A percentile compares a stretch with the other conserved stretches of the same genome.
Conservation (phyloP, 2,888 invertebrate genomes). For the Diploptera punctata region DNA sequence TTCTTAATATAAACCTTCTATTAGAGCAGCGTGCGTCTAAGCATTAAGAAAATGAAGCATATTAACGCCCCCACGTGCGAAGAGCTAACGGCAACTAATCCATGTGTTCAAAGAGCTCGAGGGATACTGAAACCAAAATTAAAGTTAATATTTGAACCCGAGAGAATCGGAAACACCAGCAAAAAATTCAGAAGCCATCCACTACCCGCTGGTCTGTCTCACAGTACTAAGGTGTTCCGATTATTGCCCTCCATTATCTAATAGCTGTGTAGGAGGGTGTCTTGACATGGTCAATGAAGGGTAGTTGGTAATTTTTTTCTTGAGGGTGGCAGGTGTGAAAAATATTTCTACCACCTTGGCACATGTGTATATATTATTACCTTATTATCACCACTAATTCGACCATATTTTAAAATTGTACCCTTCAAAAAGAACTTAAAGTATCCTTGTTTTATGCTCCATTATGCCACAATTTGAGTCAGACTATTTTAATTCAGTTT, state of each 20-base stretch:
- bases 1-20: background rate
- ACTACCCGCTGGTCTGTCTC: background rate
- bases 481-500: background rate
- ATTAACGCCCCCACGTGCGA: background rate
- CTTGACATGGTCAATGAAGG: background rate
- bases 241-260: background rate
- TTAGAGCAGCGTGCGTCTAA: background rate
- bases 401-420: constrained; percentile 7
- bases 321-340: constrained; percentile 26
- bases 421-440: background rate
- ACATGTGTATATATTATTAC: constrained; percentile 26
- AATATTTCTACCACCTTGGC: background rate
- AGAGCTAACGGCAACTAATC: background rate
- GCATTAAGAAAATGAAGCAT: background rate
- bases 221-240: too few relatives aligned
- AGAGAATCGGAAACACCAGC: background rate
- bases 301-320: background rate
- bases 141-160: background rate
- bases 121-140: background rate
- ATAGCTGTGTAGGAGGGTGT: background rate
- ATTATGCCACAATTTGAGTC: constrained; percentile 27
- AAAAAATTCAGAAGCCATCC: background rate
- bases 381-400: constrained; percentile 24
- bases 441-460: constrained; percentile 5
- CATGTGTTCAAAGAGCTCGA: background rate